Evolutionary conservation across 2,888 invertebrate species (phyloP).

Genomic region (Scrobipalpa atriplicella): DNA sequence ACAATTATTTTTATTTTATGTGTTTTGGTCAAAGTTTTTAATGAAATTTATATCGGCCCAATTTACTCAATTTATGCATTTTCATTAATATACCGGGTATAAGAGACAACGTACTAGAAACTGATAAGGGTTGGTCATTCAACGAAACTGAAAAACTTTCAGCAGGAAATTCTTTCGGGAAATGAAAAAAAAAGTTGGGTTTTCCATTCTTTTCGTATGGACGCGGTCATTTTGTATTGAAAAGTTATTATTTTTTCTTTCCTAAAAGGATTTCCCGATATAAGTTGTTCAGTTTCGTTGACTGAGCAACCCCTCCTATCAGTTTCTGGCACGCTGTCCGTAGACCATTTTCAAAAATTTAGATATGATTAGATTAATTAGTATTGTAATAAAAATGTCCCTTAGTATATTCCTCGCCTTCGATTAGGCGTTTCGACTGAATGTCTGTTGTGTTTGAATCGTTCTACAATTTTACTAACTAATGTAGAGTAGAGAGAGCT

Average conservation of each 20-base stretch:
- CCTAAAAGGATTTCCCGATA: neutral
- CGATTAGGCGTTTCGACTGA: constrained; percentile 61
- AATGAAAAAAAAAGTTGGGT: neutral
- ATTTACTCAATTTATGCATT: no score
- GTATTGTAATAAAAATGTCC: neutral
- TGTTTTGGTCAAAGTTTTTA: no score
- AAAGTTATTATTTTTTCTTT: neutral
- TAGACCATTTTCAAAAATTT: neutral
- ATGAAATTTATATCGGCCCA: no score
- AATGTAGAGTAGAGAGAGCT: no score
- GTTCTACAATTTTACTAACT: constrained; percentile 50
- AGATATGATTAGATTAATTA: neutral
- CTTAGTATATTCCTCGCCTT: constrained; percentile 25
- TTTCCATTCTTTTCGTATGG: neutral
- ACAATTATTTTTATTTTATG: no score
- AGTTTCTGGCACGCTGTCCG: neutral
- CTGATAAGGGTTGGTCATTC: no score
- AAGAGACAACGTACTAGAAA: neutral
- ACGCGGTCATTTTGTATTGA: neutral
- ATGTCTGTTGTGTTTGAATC: constrained; percentile 52
- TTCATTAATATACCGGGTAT: neutral
- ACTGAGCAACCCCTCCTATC: neutral
- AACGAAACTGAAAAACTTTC: no score
- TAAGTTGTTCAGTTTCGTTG: neutral
- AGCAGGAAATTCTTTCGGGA: no score